Percentiles rank a stretch among this genome's conserved stretches.
These are phyloP conservation scores for Pituophis catenifer DNA, from an alignment of 2,113 vertebrate species.

Conservation along the genomic window DNA sequence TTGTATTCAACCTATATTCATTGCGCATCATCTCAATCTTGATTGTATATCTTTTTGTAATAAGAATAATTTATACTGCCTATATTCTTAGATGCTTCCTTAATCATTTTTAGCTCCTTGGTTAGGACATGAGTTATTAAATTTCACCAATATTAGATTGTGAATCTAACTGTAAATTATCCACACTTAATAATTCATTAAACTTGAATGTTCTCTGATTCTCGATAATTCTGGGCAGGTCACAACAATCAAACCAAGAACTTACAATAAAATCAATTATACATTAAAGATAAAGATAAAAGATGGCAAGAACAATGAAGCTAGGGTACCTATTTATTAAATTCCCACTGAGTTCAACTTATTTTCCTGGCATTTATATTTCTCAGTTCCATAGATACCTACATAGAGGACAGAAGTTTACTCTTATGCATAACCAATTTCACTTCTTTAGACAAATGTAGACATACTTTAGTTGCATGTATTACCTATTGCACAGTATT, in stretches of 20 bases:
- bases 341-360: not conserved
- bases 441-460: not conserved
- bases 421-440: not conserved
- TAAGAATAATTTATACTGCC: not conserved
- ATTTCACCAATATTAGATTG: not conserved
- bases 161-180: not conserved
- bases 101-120: not conserved
- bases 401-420: not conserved
- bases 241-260: not conserved
- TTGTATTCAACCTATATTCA: not conserved
- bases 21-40: not conserved
- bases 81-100: not conserved
- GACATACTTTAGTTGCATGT: not conserved
- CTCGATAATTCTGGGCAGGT: not conserved
- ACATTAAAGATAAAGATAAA: not conserved
- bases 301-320: not conserved
- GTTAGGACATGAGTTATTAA: not conserved
- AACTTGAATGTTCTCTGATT: not conserved
- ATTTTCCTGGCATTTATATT: not conserved
- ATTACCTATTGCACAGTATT: not conserved
- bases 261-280: not conserved
- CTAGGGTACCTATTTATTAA: not conserved
- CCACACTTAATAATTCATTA: not conserved
- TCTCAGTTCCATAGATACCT: not conserved
- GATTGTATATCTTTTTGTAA: no score